Evolutionary conservation across 2,113 vertebrate species (phyloP), one percentile per base, ranked within the genome.

Genomic region (Callipepla californica): DNA sequence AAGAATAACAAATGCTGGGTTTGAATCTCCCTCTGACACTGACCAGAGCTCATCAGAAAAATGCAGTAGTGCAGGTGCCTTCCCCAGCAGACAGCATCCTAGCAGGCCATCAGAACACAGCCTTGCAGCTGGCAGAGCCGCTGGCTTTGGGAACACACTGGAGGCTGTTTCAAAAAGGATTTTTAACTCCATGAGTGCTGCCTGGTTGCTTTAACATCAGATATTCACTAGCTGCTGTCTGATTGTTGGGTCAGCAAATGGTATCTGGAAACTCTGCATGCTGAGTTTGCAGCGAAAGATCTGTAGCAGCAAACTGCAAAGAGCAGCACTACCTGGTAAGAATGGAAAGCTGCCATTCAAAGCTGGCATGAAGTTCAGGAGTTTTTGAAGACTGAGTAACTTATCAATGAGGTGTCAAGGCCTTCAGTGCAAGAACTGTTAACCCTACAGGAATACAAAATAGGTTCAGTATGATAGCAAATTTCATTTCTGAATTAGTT

Each of bases 401-500:
- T 65, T 34, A 32, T 10, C 50, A 81, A 30, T 38, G 40, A 93
- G 44, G 18, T 85, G 67, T 79, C 53, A 62, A 78, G 47, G 51
- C 44, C 65, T 80, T 81, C 77, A 80, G 34, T 32, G 26, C 36
- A 74, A 59, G 44, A 77, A 53, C 17, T 85, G 25, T 87, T 95
- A 93, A 66, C 68, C 40, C 66, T 72, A 32, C 32, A 50, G 44
- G 50, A 87, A 53, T 66, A 62, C 13, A 94, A 72, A 83, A 22
- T 62, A 72, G 34, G 6, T 69, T 69, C 65, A 68, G 26, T 30
- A 47, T 50, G 5, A 65, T n/a, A 34, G n/a, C 59, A 79, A 69
- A 75, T 92, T 93, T 91, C 63, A 6, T 53, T 75, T 77, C 66
- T 77, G 90, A 87, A 12, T 34, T 61, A 91, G 57, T 82, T 76